phyloP scores from a whole-genome alignment of 1,140 invertebrate species.

The Gryllus bimaculatus region DNA sequence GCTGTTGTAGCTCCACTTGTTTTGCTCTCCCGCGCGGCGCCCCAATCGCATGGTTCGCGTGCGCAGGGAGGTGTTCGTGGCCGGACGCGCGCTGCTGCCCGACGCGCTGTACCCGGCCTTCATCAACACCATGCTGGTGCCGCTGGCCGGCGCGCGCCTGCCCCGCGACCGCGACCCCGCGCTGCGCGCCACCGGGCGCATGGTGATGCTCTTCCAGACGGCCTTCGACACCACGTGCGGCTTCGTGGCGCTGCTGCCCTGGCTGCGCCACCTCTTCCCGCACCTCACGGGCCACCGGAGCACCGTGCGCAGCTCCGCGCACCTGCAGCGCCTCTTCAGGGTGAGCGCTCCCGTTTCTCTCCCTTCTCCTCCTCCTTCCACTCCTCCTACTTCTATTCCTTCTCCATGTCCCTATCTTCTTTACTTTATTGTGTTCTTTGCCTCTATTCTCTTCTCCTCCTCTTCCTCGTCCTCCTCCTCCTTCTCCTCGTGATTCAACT shows the following conservation, averaged over 20 bases:
- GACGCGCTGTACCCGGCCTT: background rate
- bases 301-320: no score
- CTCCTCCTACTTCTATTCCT: no score
- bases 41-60: background rate
- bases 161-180: background rate
- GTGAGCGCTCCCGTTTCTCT: background rate
- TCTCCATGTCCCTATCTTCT: no score
- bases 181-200: background rate
- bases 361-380: no score
- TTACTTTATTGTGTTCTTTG: no score
- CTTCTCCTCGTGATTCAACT: no score
- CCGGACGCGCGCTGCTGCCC: background rate
- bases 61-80: background rate
- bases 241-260: background rate
- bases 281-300: background rate
- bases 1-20: no score
- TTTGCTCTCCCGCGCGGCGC: no score
- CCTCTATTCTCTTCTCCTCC: no score
- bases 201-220: background rate
- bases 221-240: conserved; percentile 1
- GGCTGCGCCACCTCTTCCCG: background rate
- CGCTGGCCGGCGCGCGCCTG: background rate
- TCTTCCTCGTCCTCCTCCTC: no score
- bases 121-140: background rate
- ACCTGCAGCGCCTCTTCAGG: background rate